Evolutionary conservation across 2,888 invertebrate genomes (phyloP).

Genomic region (Pseudococcus jackbeardsleyi): DNA sequence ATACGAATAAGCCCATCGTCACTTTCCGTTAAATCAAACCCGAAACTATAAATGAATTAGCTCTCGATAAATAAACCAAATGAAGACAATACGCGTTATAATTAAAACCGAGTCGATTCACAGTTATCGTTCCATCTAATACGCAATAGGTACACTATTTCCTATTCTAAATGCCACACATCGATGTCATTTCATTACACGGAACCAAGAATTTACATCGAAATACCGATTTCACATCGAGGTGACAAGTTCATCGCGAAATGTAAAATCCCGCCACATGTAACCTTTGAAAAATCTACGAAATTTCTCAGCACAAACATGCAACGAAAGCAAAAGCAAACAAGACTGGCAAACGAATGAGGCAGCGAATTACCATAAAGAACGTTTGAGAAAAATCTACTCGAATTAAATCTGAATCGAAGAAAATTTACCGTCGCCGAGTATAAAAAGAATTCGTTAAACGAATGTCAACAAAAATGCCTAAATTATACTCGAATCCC

Average conservation of each 20-base stretch:
- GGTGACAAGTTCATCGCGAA: neutral
- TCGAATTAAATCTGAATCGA: conserved; percentile 20
- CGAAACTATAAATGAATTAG: conserved; percentile 34
- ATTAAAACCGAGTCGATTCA: neutral
- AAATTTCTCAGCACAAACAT: neutral
- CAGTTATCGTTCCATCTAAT: neutral
- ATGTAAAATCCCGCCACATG: conserved; percentile 4
- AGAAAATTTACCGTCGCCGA: neutral
- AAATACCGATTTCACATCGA: neutral
- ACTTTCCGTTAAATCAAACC: neutral
- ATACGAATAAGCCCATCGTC: conserved; percentile 20
- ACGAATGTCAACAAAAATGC: conserved; percentile 35
- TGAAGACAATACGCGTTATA: conserved; percentile 9
- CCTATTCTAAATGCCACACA: neutral
- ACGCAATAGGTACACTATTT: neutral
- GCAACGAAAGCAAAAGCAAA: conserved; percentile 1
- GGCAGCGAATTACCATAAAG: conserved; percentile 20
- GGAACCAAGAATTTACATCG: neutral
- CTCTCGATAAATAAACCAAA: conserved; percentile 18
- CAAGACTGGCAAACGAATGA: neutral
- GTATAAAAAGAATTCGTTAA: neutral
- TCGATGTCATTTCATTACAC: neutral
- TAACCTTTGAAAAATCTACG: conserved; percentile 15
- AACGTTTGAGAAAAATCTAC: conserved; percentile 13
- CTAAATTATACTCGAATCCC: neutral